These are phyloP conservation scores for Melitaea cinxia DNA, from an alignment of 1,140 invertebrate species.

Conservation along the genomic window DNA sequence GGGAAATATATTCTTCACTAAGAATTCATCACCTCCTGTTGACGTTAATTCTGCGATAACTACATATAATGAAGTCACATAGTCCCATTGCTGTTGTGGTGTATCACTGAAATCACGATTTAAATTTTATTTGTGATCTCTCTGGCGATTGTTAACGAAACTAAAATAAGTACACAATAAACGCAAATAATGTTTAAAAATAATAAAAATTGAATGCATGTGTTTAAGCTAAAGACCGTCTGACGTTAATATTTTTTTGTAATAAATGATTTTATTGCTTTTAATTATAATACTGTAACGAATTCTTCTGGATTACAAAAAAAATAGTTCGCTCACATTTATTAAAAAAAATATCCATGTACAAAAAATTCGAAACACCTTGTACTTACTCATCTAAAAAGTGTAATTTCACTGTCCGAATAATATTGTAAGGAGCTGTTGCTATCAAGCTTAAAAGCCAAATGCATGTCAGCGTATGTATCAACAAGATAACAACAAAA, in stretches of 20 bases:
- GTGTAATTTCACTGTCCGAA: constrained; percentile 63
- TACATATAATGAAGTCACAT: constrained; percentile 62
- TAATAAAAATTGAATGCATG: too few relatives aligned
- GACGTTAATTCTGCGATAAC: constrained; percentile 59
- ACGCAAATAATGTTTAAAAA: too few relatives aligned
- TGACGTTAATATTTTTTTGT: too few relatives aligned
- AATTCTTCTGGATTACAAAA: too few relatives aligned
- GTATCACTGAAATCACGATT: constrained; percentile 46
- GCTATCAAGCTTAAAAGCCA: constrained; percentile 61
- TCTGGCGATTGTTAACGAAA: too few relatives aligned
- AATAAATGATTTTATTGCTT: too few relatives aligned
- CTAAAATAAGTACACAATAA: too few relatives aligned
- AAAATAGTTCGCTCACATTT: too few relatives aligned
- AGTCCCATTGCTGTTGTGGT: constrained; percentile 62
- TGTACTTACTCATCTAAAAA: constrained; percentile 64
- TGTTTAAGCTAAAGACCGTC: too few relatives aligned
- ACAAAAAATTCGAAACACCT: too few relatives aligned
- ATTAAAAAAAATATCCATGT: too few relatives aligned
- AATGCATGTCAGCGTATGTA: constrained; percentile 65
- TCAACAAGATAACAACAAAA: constrained; percentile 53
- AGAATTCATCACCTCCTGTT: constrained; percentile 67
- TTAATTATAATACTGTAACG: too few relatives aligned
- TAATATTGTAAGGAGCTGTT: constrained; percentile 45
- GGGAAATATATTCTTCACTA: constrained; percentile 52
- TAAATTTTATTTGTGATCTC: constrained; percentile 1